A percentile compares a stretch with the other conserved stretches of the same genome.
These are phyloP conservation scores for Peromyscus polionotus DNA, from an alignment of 2,113 vertebrate genomes.

Conservation along the genomic window DNA sequence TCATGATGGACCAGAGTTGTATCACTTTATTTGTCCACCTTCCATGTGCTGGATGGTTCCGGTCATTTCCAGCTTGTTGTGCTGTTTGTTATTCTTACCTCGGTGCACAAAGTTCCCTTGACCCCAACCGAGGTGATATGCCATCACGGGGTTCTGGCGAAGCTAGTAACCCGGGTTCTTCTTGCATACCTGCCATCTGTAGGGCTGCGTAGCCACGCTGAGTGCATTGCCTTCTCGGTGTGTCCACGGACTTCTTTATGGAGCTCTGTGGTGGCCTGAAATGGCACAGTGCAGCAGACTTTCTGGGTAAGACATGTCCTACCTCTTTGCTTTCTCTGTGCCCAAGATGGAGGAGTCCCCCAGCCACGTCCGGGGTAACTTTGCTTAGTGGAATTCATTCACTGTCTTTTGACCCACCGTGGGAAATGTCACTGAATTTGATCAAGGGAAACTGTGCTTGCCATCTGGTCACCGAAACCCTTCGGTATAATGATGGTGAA, in stretches of 20 bases:
- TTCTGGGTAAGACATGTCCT: neutral
- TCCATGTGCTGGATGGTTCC: neutral
- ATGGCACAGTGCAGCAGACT: neutral
- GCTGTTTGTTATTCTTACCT: neutral
- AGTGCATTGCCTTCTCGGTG: neutral
- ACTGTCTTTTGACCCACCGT: neutral
- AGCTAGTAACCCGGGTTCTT: neutral
- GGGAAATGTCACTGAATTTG: neutral
- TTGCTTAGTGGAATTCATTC: neutral
- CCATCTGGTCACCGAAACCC: neutral
- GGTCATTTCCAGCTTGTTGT: neutral
- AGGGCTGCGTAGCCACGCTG: neutral
- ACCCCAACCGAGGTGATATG: neutral
- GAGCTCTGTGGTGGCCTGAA: neutral
- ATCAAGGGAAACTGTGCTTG: neutral
- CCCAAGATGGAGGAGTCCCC: neutral
- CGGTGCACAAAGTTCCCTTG: neutral
- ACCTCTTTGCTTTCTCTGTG: neutral
- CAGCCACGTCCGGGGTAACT: neutral
- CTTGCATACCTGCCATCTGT: neutral
- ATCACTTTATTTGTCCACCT: neutral
- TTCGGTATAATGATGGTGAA: neutral
- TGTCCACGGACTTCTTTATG: neutral
- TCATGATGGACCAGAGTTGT: neutral
- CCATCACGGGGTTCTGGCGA: neutral